These are phyloP conservation scores for Callipepla californica DNA, from an alignment of 2,113 vertebrate species.

Conservation along the genomic window DNA sequence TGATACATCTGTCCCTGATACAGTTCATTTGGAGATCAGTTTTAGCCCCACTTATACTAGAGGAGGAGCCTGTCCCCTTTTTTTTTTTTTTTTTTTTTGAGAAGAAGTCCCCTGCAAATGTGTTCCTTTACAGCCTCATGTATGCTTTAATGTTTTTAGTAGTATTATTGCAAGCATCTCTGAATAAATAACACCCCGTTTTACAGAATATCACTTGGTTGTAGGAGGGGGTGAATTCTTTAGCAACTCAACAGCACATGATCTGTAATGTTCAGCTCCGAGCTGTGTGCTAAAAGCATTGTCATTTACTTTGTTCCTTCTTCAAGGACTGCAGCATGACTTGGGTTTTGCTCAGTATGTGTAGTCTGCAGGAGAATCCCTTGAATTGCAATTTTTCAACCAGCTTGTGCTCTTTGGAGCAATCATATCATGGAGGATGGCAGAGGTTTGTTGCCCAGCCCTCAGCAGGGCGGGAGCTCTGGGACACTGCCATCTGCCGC, in stretches of 20 bases:
- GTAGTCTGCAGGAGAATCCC: background rate
- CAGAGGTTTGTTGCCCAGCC: background rate
- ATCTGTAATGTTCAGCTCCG: background rate
- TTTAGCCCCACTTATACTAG: background rate
- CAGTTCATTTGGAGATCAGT: background rate
- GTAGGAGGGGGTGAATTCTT: background rate
- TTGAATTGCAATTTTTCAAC: background rate
- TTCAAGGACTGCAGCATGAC: background rate
- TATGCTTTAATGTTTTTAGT: background rate
- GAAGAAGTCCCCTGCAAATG: background rate
- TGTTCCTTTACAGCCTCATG: background rate
- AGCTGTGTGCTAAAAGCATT: background rate
- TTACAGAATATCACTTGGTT: background rate
- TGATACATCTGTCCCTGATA: constrained; percentile 12
- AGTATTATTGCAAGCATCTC: background rate
- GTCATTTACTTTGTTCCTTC: background rate
- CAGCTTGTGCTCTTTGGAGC: background rate
- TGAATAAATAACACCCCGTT: background rate
- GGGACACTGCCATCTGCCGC: background rate
- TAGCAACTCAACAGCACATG: background rate
- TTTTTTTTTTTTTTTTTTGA: background rate
- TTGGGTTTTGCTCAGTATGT: background rate
- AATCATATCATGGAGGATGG: accelerated
- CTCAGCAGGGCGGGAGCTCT: background rate
- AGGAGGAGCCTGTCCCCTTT: background rate